phyloP scores from a whole-genome alignment of 2,888 invertebrate species.

The Merodon equestris region DNA sequence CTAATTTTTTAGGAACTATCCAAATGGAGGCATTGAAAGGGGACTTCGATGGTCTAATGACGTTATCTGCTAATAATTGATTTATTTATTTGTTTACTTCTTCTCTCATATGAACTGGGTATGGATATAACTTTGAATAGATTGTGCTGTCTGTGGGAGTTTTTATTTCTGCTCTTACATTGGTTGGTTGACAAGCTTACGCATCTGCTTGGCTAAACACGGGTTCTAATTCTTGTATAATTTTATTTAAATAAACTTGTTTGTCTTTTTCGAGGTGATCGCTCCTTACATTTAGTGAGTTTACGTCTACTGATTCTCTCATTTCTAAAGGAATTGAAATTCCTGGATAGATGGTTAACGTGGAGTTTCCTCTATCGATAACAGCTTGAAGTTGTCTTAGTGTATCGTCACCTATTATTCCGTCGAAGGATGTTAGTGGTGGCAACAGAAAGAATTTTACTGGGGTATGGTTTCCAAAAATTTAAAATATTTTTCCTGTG shows the following conservation, averaged over 20 bases:
- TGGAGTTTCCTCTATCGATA: constrained; percentile 4
- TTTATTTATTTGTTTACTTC: constrained; percentile 73
- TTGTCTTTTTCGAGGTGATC: no score
- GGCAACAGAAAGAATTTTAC: constrained; percentile 12
- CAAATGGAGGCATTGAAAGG: constrained; percentile 66
- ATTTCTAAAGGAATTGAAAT: constrained; percentile 11
- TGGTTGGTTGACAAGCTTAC: background rate
- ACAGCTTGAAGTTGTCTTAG: constrained; percentile 3
- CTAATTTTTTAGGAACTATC: constrained; percentile 30
- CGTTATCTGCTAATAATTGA: constrained; percentile 70
- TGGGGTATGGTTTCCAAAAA: background rate
- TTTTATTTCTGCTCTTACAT: background rate
- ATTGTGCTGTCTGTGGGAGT: background rate
- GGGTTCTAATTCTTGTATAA: background rate
- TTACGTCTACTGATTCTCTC: no score
- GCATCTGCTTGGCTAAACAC: background rate
- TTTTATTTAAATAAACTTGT: background rate
- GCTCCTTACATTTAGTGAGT: no score
- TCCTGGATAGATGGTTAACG: constrained; percentile 2
- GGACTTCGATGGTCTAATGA: constrained; percentile 69
- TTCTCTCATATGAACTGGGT: constrained; percentile 71
- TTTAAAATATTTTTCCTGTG: background rate
- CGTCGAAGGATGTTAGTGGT: constrained; percentile 14
- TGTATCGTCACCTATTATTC: constrained; percentile 11
- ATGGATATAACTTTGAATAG: constrained; percentile 71